Evolutionary conservation across 2,113 vertebrate genomes (phyloP), one percentile per base, ranked within the genome.

Genomic region (Rhodinocichla rosea): DNA sequence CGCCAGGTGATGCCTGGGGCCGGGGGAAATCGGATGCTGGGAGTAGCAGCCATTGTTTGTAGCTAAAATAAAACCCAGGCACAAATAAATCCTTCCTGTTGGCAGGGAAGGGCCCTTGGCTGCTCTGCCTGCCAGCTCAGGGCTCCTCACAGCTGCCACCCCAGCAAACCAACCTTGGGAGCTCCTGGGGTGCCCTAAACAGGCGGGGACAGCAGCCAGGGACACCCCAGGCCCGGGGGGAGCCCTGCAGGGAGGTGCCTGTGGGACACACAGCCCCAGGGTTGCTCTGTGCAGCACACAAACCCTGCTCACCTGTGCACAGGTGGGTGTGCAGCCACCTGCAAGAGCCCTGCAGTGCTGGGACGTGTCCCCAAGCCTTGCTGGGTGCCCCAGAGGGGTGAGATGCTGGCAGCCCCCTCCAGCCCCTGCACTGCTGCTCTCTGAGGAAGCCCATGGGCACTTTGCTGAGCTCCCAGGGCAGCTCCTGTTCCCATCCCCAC

Each of bases 31-130:
- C 60, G 62, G 96, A 90, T 84, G 93, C 92, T 60, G 71, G 90
- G 89, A 90, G 69, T 73, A 62, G 96, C 17, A 1, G 50, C 77
- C 90, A 97, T 97, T 98, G 96, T 97, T 94, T 97, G 89, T 91
- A 64, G 87, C 95, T 95, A 96, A 98, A 97, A 97, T 97, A 98
- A 97, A 96, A 95, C 49, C 57, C 52, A 33, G 87, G 86, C 71
- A 92, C 95, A 94, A 96, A 94, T 88, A 97, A 97, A 95, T 42
- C 88, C 96, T 98, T 98, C 98, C 98, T 98, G 96, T 94, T 81
- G 86, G 97, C 32, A 45, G 8, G 83, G 83, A 83, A 92, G 93
- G 90, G 68, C 85, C 57, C 75, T 56, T 12, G 83, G 94, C 91
- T 2, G 13, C 45, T 35, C 71, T 65, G 88, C 79, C 83, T 67